Base-by-base conservation (phyloP, 2,888 invertebrate species). In the Chromoteleia sp. region DNA sequence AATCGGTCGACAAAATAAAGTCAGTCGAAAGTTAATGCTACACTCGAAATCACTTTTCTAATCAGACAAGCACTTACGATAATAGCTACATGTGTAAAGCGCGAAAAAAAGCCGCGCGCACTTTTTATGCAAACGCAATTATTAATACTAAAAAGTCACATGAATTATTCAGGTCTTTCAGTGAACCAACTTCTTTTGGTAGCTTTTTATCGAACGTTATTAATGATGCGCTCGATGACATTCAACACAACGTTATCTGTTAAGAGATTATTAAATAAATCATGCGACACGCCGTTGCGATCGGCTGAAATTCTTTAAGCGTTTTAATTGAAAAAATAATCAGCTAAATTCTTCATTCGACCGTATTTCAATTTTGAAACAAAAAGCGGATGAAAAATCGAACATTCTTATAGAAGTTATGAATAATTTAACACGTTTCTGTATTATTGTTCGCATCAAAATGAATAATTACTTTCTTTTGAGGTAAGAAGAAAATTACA, bases 81-180 rank as follows among this genome's bases (percentile, higher is more conserved):
- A 50, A 79, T 19, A 61, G 59, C 25, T 56, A 56, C 63, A 70
- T 39, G 56, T 63, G 45, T 58, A 68, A 17, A 41, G 4, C 10
- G 10, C 2, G 25, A 7, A 41, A 73, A 67, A 73, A 79, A 33
- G 25, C 25, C 8, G 50, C 15, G 12, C 54, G 21, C 12, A 56
- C 19, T 52, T 73, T 75, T 76, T 59, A 2, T 50, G 19, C 39
- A 12, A 59, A 43, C 8, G 61, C 58, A 80, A 76, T 71, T 67
- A 79, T 79, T 65, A 50, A 73, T 45, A 41, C 54, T 36, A 77
- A 81, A 77, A 63, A 74, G 52, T 48, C 21, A 39, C 59, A 81
- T 81, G 68, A 68, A 74, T 81, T 33, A 81, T 81, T 81, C 81
- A 81, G 12, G 0, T 15, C 39, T 81, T 68, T 68, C 71, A 65